These are phyloP conservation scores for Hycleus phaleratus DNA, from an alignment of 1,140 invertebrate genomes.

Conservation along the genomic window DNA sequence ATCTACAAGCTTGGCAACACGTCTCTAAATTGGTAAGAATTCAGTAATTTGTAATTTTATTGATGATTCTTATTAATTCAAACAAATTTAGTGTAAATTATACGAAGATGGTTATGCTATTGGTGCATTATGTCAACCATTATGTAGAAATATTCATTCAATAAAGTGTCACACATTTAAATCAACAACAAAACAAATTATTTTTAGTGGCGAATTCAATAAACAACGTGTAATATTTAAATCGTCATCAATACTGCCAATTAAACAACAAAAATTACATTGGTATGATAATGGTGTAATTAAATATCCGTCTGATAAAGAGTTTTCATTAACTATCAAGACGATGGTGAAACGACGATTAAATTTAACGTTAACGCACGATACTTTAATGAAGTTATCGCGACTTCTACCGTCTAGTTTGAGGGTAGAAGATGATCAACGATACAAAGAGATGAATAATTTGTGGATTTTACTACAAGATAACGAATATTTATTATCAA, in stretches of 20 bases:
- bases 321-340: conserved; percentile 46
- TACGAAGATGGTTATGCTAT: conserved; percentile 45
- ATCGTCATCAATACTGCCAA: conserved; percentile 35
- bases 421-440: conserved; percentile 36
- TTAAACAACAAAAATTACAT: conserved; percentile 33
- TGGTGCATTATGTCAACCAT: conserved; percentile 49
- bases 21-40: conserved; percentile 49
- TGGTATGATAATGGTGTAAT: conserved; percentile 45
- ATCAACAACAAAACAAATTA: conserved; percentile 48
- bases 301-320: conserved; percentile 47
- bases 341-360: conserved; percentile 46
- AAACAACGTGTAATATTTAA: conserved; percentile 49
- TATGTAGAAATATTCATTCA: conserved; percentile 48
- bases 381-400: conserved; percentile 43
- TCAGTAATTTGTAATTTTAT: conserved; percentile 1
- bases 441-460: conserved; percentile 52
- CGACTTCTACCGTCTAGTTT: conserved; percentile 39
- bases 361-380: conserved; percentile 44
- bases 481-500: conserved; percentile 57
- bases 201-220: conserved; percentile 51
- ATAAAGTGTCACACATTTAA: conserved; percentile 50
- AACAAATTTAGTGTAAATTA: conserved; percentile 45
- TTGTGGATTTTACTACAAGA: conserved; percentile 56
- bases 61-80: conserved; percentile 18
- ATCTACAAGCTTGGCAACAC: conserved; percentile 47